Evolutionary conservation across 2,888 invertebrate genomes (phyloP).

Genomic region (Apamea epomidion): DNA sequence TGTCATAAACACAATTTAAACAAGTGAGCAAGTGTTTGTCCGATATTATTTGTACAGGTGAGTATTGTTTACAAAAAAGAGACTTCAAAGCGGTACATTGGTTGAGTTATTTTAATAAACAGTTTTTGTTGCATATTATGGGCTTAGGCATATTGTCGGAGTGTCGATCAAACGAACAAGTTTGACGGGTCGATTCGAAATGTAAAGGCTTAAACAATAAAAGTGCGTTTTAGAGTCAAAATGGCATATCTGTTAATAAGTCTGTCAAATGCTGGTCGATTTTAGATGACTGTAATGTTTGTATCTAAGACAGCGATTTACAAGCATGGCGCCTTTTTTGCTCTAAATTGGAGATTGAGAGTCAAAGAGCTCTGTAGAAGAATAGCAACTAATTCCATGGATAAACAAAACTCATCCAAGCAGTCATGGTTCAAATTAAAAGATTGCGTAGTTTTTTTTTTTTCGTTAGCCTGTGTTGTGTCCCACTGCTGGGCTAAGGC

Average conservation of each 20-base stretch:
- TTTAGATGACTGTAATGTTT: neutral
- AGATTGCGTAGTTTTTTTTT: too few relatives aligned
- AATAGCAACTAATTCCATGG: neutral
- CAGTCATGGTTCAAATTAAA: neutral
- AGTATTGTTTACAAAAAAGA: constrained; percentile 31
- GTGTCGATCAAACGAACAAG: constrained; percentile 6
- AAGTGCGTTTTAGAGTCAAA: neutral
- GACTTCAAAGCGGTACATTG: constrained; percentile 49
- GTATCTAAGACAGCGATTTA: neutral
- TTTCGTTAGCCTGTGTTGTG: too few relatives aligned
- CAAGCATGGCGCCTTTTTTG: neutral
- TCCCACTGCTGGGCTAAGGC: too few relatives aligned
- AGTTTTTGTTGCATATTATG: constrained; percentile 31
- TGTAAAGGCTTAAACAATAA: constrained; percentile 11
- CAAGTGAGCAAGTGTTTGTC: constrained; percentile 22
- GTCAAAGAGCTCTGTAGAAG: too few relatives aligned
- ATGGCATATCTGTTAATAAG: constrained; percentile 4
- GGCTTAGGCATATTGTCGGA: constrained; percentile 1
- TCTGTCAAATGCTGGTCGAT: neutral
- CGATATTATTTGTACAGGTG: constrained; percentile 50
- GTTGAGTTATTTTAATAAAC: constrained; percentile 36
- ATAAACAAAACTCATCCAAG: neutral
- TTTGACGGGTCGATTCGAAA: constrained; percentile 13
- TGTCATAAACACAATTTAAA: constrained; percentile 41
- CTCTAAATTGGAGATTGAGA: neutral